Evolutionary conservation across 2,113 vertebrate species (phyloP).

Genomic region (Hippocampus barbouri): DNA sequence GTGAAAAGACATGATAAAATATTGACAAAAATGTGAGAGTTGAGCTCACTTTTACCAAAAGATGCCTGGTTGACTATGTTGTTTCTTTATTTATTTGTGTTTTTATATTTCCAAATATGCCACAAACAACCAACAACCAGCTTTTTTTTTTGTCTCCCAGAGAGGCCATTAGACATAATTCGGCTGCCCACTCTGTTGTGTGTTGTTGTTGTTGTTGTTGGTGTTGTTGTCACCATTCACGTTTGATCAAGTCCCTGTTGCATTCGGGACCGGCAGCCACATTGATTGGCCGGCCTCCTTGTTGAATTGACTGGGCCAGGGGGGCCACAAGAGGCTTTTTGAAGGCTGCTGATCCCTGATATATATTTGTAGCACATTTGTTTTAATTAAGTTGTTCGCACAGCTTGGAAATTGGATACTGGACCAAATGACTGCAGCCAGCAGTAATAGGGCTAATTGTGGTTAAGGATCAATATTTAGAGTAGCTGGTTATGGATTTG

Average conservation of each 20-base stretch:
- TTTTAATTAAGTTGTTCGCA: conserved; percentile 79
- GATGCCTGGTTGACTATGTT: neutral
- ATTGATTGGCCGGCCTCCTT: conserved; percentile 73
- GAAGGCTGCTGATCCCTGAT: conserved; percentile 68
- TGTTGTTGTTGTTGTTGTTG: conserved; percentile 42
- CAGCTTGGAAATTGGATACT: conserved; percentile 75
- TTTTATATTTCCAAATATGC: conserved; percentile 16
- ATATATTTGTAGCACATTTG: conserved; percentile 78
- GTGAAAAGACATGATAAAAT: neutral
- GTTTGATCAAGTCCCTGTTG: conserved; percentile 72
- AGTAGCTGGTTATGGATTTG: conserved; percentile 56
- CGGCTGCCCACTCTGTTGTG: conserved; percentile 41
- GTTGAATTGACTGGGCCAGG: conserved; percentile 67
- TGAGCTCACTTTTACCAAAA: neutral
- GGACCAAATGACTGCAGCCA: conserved; percentile 71
- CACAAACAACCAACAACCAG: too few species aligned
- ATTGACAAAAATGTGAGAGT: neutral
- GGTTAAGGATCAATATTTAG: conserved; percentile 72
- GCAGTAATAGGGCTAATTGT: conserved; percentile 73
- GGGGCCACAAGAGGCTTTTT: conserved; percentile 65
- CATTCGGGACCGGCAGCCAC: conserved; percentile 61
- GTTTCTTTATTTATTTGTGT: neutral
- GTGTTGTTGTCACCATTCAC: conserved; percentile 60
- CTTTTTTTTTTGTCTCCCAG: conserved; percentile 27
- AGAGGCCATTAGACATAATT: conserved; percentile 56